Conservation (phyloP, 2,888 invertebrate species). For the Trachelus tabidus region DNA sequence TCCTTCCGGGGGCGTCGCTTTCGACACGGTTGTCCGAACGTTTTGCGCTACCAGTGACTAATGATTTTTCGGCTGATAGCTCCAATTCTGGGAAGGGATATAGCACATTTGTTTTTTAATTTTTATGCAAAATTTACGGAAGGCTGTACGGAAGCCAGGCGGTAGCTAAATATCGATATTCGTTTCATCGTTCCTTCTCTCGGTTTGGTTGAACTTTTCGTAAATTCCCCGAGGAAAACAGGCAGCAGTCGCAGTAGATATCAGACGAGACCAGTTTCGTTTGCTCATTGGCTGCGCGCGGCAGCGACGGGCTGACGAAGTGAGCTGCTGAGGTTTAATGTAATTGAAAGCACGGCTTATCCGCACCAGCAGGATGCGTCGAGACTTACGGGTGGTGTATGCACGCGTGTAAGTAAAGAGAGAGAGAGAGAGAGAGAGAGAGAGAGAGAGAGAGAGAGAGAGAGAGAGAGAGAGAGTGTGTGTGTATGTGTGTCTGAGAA, state of each 20-base stretch:
- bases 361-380: slow-evolving; percentile 10
- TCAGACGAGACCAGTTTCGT: background rate
- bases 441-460: too few relatives aligned
- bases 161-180: slow-evolving; percentile 33
- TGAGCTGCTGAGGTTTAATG: slow-evolving; percentile 33
- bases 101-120: slow-evolving; percentile 30
- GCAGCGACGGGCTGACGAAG: background rate
- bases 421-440: too few relatives aligned
- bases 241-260: background rate
- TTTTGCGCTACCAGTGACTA: too few relatives aligned
- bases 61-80: too few relatives aligned
- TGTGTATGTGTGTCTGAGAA: too few relatives aligned
- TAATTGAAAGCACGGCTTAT: slow-evolving; percentile 42
- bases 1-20: too few relatives aligned
- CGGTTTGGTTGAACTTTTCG: background rate
- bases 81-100: slow-evolving; percentile 25
- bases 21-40: too few relatives aligned
- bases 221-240: background rate
- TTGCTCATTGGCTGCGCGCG: background rate
- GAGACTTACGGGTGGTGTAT: too few relatives aligned
- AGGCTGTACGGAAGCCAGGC: too few relatives aligned
- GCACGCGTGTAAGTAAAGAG: too few relatives aligned
- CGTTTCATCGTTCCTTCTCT: slow-evolving; percentile 20
- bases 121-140: slow-evolving; percentile 31
- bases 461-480: too few relatives aligned